Percentiles rank a stretch among this genome's conserved stretches.
These are phyloP conservation scores for Pteruthius melanotis DNA, from an alignment of 2,113 vertebrate species.

Conservation along the genomic window DNA sequence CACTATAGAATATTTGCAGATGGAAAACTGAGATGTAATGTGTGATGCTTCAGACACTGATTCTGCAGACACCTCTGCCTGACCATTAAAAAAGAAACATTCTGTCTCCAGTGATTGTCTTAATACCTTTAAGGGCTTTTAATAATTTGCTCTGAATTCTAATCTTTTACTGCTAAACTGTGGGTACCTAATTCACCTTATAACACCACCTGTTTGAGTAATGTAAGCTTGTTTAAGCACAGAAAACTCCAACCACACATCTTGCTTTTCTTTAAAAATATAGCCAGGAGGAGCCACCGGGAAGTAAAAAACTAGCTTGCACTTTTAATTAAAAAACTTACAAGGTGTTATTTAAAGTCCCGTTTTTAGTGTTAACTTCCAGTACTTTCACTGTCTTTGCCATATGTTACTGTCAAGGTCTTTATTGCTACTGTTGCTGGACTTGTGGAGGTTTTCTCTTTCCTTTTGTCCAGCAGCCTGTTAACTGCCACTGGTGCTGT, in stretches of 20 bases:
- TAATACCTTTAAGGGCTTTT: not conserved
- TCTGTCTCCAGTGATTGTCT: not conserved
- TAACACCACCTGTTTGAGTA: not conserved
- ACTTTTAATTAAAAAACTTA: not conserved
- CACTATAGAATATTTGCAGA: not conserved
- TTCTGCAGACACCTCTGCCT: not conserved
- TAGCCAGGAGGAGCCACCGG: not conserved
- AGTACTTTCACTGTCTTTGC: not conserved
- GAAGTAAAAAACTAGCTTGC: not conserved
- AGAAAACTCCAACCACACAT: not conserved
- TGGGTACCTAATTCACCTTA: not conserved
- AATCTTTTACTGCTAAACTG: not conserved
- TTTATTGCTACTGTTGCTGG: not conserved
- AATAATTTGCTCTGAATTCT: not conserved
- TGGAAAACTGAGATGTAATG: not conserved
- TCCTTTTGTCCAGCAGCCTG: not conserved
- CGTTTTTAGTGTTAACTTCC: not conserved
- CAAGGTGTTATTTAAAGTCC: not conserved
- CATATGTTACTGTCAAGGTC: not conserved
- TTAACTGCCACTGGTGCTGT: rapidly evolving
- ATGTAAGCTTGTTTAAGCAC: not conserved
- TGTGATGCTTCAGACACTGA: not conserved
- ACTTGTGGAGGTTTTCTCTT: not conserved
- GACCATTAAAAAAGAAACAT: not conserved
- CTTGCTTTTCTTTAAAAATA: not conserved